These are phyloP conservation scores for Onthophagus sagittarius DNA, from an alignment of 2,888 invertebrate genomes.

Conservation along the genomic window DNA sequence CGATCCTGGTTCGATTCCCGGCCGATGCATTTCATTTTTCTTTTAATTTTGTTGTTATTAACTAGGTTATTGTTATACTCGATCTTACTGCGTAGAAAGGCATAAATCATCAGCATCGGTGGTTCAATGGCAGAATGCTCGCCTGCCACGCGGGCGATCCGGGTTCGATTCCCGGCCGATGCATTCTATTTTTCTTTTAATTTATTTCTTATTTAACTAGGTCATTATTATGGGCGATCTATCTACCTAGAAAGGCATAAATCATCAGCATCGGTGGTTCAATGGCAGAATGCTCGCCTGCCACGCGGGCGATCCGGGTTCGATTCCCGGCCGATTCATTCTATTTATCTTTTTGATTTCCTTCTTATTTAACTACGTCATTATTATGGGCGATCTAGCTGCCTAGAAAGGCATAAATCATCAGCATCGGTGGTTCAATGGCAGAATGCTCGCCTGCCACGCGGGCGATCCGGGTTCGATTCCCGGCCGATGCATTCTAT, in stretches of 20 bases:
- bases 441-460: constrained; percentile 55
- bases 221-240: too few relatives aligned
- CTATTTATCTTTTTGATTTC: too few relatives aligned
- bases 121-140: constrained; percentile 54
- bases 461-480: constrained; percentile 56
- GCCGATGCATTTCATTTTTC: constrained; percentile 49
- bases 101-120: constrained; percentile 52
- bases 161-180: constrained; percentile 55
- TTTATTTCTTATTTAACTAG: too few relatives aligned
- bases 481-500: constrained; percentile 50
- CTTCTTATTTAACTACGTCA: too few relatives aligned
- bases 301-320: constrained; percentile 56
- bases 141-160: constrained; percentile 55
- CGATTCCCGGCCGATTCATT: constrained; percentile 54
- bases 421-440: constrained; percentile 47
- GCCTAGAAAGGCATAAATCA: too few relatives aligned
- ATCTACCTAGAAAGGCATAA: too few relatives aligned
- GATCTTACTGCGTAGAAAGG: too few relatives aligned
- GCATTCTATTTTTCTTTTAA: too few relatives aligned
- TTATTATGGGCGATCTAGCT: too few relatives aligned
- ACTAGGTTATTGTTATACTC: too few relatives aligned
- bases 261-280: constrained; percentile 51
- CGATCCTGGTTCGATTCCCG: constrained; percentile 56
- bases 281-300: constrained; percentile 56
- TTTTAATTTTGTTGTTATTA: too few relatives aligned